These are phyloP conservation scores for pig (Sus scrofa) DNA, from an alignment of 2,113 vertebrate species.

Conservation along the genomic window DNA sequence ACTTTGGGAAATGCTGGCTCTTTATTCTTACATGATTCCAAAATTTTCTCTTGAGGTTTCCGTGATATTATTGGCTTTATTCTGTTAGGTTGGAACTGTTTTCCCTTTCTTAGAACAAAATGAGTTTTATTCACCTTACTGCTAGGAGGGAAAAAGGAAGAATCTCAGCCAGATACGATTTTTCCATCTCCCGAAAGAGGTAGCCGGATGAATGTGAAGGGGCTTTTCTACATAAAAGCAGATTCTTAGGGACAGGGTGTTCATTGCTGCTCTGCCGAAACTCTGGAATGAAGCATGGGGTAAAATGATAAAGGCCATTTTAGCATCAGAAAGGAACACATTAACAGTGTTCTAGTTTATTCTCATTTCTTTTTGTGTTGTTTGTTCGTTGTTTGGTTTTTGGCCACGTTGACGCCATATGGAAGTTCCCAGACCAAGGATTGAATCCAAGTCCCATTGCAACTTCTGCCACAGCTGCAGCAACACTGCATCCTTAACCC, in stretches of 20 bases:
- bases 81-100: background rate
- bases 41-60: constrained; percentile 18
- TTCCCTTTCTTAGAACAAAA: background rate
- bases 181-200: background rate
- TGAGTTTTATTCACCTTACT: constrained; percentile 36
- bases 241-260: background rate
- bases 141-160: constrained; percentile 7
- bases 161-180: background rate
- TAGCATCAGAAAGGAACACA: background rate
- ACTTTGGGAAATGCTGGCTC: background rate
- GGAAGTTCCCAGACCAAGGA: too few species aligned
- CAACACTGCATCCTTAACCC: too few species aligned
- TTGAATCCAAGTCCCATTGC: too few species aligned
- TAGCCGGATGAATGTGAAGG: background rate
- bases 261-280: background rate
- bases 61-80: background rate
- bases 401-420: too few species aligned
- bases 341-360: background rate
- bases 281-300: background rate
- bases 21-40: constrained; percentile 31
- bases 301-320: background rate
- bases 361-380: background rate
- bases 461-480: too few species aligned
- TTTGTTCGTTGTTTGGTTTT: too few species aligned
- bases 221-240: background rate